Conservation (phyloP, 2,888 invertebrate species). For the Drosophila paucipuncta region DNA sequence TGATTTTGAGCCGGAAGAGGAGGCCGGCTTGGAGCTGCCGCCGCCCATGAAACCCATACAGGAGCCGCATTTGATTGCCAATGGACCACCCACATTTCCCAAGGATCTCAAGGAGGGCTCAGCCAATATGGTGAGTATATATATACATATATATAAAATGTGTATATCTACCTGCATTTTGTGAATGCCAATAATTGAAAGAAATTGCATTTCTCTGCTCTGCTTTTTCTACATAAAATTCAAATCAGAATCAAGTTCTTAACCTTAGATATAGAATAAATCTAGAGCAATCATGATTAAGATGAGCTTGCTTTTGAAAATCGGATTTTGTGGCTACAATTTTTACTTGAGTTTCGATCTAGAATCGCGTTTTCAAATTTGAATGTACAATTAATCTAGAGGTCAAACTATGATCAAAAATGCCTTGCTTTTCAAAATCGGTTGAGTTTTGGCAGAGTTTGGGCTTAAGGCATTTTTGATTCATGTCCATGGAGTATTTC, state of each 20-base stretch:
- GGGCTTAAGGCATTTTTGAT: neutral
- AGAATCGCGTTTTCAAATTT: neutral
- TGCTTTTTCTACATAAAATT: neutral
- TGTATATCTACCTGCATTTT: neutral
- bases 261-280: neutral
- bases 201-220: neutral
- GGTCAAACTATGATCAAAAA: neutral
- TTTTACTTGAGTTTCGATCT: neutral
- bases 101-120: conserved; percentile 87
- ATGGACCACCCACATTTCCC: conserved; percentile 84
- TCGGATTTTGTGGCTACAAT: neutral
- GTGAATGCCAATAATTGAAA: neutral
- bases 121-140: conserved; percentile 87
- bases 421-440: neutral
- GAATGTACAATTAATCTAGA: neutral
- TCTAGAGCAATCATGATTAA: neutral
- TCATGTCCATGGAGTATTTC: accelerated
- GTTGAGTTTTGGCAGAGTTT: neutral
- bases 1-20: conserved; percentile 89
- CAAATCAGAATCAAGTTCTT: neutral
- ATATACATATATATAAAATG: too few species aligned
- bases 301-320: neutral
- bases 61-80: conserved; percentile 86
- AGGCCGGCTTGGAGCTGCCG: conserved; percentile 93
- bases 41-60: conserved; percentile 98